These are phyloP conservation scores for Speoplatyrhinus poulsoni DNA, from an alignment of 2,113 vertebrate genomes.

Conservation along the genomic window DNA sequence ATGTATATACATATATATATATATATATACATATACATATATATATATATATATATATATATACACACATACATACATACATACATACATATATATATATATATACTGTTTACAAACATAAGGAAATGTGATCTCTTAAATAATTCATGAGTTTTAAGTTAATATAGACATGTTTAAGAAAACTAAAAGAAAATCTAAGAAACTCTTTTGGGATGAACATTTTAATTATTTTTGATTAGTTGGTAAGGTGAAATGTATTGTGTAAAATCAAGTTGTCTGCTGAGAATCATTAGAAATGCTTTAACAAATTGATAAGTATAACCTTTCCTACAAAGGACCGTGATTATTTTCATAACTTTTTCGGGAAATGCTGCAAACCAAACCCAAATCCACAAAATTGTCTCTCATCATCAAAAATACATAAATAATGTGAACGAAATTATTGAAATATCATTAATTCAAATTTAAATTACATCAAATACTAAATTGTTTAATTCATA, in stretches of 20 bases:
- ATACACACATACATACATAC: too few species aligned
- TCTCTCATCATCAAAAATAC: not conserved
- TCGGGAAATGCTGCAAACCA: not conserved
- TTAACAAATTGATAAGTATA: not conserved
- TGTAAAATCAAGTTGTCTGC: slow-evolving; percentile 5
- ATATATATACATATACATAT: too few species aligned
- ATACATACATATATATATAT: too few species aligned
- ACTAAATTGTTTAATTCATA: not conserved
- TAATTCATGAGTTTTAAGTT: slow-evolving; percentile 79
- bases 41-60: slow-evolving; percentile 51
- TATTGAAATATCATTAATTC: too few species aligned
- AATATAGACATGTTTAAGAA: slow-evolving; percentile 44
- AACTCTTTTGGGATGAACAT: slow-evolving; percentile 15
- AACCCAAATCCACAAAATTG: not conserved
- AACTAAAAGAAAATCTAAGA: slow-evolving; percentile 60
- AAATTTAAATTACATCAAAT: not conserved
- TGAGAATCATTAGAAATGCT: slow-evolving; percentile 9
- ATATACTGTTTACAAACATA: slow-evolving; percentile 80
- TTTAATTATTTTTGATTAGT: slow-evolving; percentile 14
- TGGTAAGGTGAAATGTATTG: slow-evolving; percentile 3
- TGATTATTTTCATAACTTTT: not conserved
- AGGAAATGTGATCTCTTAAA: slow-evolving; percentile 74
- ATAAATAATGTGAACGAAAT: not conserved
- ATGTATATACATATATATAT: slow-evolving; percentile 73
- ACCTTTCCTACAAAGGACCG: slow-evolving; percentile 5